Conservation (phyloP, 2,888 invertebrate genomes). For the Xestia ashworthii region DNA sequence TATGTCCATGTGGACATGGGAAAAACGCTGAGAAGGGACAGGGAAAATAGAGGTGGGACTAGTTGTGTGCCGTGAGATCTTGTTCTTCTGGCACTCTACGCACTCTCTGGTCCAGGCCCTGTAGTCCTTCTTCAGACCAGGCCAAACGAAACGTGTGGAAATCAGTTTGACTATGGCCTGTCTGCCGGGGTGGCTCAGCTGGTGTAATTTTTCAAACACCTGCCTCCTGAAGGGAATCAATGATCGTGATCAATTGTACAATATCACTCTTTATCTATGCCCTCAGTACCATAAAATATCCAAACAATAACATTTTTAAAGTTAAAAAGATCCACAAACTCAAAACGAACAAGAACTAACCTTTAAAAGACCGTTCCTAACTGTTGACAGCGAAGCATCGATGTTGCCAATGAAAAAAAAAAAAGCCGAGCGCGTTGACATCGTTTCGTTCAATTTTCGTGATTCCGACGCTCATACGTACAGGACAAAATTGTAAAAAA, state of each 20-base stretch:
- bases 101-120: too few species aligned
- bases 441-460: slow-evolving; percentile 64
- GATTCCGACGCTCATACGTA: slow-evolving; percentile 52
- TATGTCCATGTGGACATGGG: too few species aligned
- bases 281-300: background rate
- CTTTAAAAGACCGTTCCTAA: slow-evolving; percentile 9
- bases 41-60: too few species aligned
- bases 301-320: background rate
- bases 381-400: slow-evolving; percentile 24
- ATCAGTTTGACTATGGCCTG: too few species aligned
- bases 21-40: too few species aligned
- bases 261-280: background rate
- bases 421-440: slow-evolving; percentile 54
- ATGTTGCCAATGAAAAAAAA: slow-evolving; percentile 50
- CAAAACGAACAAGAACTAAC: background rate
- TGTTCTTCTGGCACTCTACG: too few species aligned
- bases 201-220: too few species aligned
- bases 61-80: too few species aligned
- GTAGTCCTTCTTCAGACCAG: too few species aligned
- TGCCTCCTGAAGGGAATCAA: too few species aligned
- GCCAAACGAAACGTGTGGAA: fast-evolving
- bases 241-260: too few species aligned
- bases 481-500: slow-evolving; percentile 56
- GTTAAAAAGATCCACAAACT: background rate
- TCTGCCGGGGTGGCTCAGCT: too few species aligned